phyloP scores from a whole-genome alignment of 2,888 invertebrate genomes.

The Augochlorella aurata region DNA sequence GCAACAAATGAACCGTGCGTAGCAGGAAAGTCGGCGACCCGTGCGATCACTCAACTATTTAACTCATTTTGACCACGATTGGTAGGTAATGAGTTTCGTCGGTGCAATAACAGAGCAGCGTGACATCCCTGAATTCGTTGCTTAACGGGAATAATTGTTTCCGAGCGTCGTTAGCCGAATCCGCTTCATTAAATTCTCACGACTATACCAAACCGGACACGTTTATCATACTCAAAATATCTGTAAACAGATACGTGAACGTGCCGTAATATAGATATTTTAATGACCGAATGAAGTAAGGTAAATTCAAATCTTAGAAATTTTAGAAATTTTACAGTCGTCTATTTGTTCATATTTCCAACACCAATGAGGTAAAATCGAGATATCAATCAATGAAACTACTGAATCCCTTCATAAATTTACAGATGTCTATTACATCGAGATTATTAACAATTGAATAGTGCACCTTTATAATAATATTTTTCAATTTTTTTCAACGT shows the following conservation, averaged over 20 bases:
- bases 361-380: no score
- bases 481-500: no score
- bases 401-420: no score
- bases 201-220: not conserved
- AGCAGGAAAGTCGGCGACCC: conserved; percentile 26
- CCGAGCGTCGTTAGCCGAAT: conserved; percentile 33
- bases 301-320: not conserved
- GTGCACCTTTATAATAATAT: no score
- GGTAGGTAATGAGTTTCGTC: conserved; percentile 47
- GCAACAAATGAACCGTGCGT: conserved; percentile 31
- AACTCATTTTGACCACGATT: conserved; percentile 43
- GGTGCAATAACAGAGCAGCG: conserved; percentile 29
- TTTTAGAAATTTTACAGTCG: not conserved
- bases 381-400: no score
- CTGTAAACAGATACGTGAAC: not conserved
- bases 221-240: not conserved
- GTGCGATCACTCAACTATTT: conserved; percentile 33
- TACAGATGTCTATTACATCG: no score
- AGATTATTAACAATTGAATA: no score
- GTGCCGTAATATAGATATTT: not conserved
- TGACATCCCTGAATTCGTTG: conserved; percentile 33
- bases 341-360: no score
- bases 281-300: not conserved
- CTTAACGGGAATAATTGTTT: conserved; percentile 37
- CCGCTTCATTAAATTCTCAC: conserved; percentile 28